phyloP scores from a whole-genome alignment of 2,797 vertebrate genomes.

The Sorex maritimensis region DNA sequence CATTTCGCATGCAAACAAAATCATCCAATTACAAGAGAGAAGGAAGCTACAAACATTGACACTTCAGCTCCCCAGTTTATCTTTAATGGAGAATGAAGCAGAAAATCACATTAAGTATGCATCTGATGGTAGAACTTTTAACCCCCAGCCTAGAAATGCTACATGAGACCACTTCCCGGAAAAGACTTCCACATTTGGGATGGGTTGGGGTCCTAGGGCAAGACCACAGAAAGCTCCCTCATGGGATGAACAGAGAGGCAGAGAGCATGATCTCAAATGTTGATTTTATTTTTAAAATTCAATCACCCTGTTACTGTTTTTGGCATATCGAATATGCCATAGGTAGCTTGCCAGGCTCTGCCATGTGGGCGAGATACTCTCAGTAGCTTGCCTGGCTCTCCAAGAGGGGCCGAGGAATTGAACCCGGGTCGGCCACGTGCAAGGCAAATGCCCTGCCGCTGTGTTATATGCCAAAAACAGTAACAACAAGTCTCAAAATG shows the following conservation, averaged over 20 bases:
- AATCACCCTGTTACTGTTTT: too few species aligned
- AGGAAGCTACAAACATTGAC: slow-evolving; percentile 79
- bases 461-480: too few species aligned
- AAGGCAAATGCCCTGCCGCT: too few species aligned
- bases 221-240: neutral
- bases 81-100: slow-evolving; percentile 84
- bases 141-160: slow-evolving; percentile 56
- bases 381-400: too few species aligned
- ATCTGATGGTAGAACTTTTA: slow-evolving; percentile 84
- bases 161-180: slow-evolving; percentile 54
- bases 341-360: too few species aligned
- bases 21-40: slow-evolving; percentile 77
- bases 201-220: slow-evolving; percentile 9
- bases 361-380: too few species aligned
- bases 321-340: too few species aligned
- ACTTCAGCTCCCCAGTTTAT: slow-evolving; percentile 61
- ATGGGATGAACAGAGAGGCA: slow-evolving; percentile 3
- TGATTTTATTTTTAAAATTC: too few species aligned
- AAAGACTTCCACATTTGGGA: neutral
- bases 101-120: slow-evolving; percentile 88
- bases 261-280: neutral
- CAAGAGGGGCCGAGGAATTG: too few species aligned
- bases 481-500: too few species aligned
- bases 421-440: too few species aligned
- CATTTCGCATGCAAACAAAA: slow-evolving; percentile 80